phyloP scores from a whole-genome alignment of 2,888 invertebrate species.

The Digitonthophagus gazella region DNA sequence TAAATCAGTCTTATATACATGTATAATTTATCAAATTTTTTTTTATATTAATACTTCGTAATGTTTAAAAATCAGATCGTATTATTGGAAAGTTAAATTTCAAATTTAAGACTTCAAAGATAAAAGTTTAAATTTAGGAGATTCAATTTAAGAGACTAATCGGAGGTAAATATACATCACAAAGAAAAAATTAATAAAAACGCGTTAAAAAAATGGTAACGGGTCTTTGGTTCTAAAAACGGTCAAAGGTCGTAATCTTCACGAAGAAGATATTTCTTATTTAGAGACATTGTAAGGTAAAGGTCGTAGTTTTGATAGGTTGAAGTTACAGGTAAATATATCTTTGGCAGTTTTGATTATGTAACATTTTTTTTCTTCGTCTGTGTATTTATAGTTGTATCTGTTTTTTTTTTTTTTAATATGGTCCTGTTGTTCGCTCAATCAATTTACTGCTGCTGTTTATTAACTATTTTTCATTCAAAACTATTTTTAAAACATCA shows the following conservation, averaged over 20 bases:
- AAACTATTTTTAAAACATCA: neutral
- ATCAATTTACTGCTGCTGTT: slow-evolving; percentile 28
- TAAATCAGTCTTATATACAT: slow-evolving; percentile 28
- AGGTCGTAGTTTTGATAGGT: slow-evolving; percentile 3
- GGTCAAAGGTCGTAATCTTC: neutral
- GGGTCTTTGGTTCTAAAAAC: slow-evolving; percentile 10
- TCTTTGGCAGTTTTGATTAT: slow-evolving; percentile 16
- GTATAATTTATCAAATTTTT: slow-evolving; percentile 18
- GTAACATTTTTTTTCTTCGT: neutral
- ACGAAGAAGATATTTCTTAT: neutral
- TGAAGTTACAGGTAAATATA: neutral
- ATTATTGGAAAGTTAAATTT: neutral
- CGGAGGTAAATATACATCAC: neutral
- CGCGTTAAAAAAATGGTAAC: slow-evolving; percentile 12
- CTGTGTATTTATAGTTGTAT: no score
- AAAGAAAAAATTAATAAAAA: slow-evolving; percentile 7
- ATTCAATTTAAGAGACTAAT: neutral
- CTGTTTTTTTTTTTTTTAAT: slow-evolving; percentile 17
- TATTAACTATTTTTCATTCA: neutral
- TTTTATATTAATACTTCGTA: slow-evolving; percentile 21
- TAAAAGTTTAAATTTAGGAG: neutral
- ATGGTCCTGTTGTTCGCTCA: slow-evolving; percentile 20
- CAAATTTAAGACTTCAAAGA: no score
- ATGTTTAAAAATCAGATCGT: neutral
- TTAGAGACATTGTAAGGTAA: slow-evolving; percentile 1